Percentiles rank a stretch among this genome's conserved stretches.
These are phyloP conservation scores for Drosophila subquinaria DNA, from an alignment of 2,888 invertebrate species.

Conservation along the genomic window DNA sequence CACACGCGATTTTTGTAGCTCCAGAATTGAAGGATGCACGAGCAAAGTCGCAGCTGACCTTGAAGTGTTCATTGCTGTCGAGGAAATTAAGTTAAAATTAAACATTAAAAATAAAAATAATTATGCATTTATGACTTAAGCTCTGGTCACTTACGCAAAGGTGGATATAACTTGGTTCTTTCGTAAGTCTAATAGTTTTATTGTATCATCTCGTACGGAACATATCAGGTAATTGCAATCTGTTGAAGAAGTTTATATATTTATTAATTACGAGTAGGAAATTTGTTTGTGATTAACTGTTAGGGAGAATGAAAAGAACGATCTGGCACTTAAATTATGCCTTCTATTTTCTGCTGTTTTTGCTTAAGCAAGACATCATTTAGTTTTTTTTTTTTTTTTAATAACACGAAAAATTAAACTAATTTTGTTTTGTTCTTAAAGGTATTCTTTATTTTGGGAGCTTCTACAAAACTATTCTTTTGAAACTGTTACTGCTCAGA, in stretches of 20 bases:
- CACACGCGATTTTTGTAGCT: slow-evolving; percentile 94
- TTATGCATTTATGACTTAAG: neutral
- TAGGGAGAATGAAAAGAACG: too few relatives aligned
- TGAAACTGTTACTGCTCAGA: too few relatives aligned
- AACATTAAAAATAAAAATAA: neutral
- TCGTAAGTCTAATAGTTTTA: slow-evolving; percentile 97
- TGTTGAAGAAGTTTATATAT: slow-evolving; percentile 84
- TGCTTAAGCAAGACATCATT: too few relatives aligned
- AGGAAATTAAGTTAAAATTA: neutral
- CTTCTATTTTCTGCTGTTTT: too few relatives aligned
- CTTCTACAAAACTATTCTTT: too few relatives aligned
- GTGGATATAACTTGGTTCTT: slow-evolving; percentile 96
- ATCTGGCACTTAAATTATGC: too few relatives aligned
- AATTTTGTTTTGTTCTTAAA: too few relatives aligned
- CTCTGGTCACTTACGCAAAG: slow-evolving; percentile 90
- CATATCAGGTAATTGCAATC: slow-evolving; percentile 96
- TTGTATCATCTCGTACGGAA: slow-evolving; percentile 97
- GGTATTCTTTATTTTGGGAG: too few relatives aligned
- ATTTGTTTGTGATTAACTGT: too few relatives aligned
- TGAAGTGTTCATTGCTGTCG: slow-evolving; percentile 96
- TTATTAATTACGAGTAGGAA: too few relatives aligned
- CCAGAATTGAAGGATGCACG: slow-evolving; percentile 97
- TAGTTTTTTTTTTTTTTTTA: too few relatives aligned
- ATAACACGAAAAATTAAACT: too few relatives aligned
- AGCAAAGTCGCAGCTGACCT: slow-evolving; percentile 97